Evolutionary conservation across 2,113 vertebrate species (phyloP).

Genomic region (Elanoides forficatus): DNA sequence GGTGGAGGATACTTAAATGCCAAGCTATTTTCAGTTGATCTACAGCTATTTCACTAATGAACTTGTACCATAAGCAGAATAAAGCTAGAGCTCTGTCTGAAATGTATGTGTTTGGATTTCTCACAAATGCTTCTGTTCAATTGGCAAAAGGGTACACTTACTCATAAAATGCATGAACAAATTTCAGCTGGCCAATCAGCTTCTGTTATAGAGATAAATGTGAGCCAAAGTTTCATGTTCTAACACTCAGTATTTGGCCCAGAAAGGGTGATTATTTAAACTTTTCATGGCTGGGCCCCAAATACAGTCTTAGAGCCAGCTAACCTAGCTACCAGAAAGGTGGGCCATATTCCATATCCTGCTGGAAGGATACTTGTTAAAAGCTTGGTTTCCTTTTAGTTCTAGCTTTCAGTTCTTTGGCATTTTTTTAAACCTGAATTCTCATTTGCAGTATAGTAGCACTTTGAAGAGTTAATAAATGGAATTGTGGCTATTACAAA

Average conservation of each 20-base stretch:
- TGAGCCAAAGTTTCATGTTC: conserved; percentile 28
- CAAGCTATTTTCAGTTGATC: conserved; percentile 37
- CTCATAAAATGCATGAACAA: conserved; percentile 31
- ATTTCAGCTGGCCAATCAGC: conserved; percentile 47
- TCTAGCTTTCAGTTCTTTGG: background rate
- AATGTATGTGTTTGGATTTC: conserved; percentile 30
- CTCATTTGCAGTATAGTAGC: background rate
- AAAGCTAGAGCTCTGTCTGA: background rate
- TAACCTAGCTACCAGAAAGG: background rate
- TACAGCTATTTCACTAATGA: conserved; percentile 47
- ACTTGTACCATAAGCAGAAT: conserved; percentile 2
- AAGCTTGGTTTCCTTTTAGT: background rate
- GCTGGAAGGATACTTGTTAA: background rate
- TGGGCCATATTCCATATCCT: background rate
- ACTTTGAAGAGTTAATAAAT: background rate
- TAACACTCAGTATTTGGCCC: conserved; percentile 8
- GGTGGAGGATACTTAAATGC: conserved; percentile 36
- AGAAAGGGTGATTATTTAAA: conserved; percentile 44
- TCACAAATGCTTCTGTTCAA: conserved; percentile 49
- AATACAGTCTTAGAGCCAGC: background rate
- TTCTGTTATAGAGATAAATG: conserved; percentile 18
- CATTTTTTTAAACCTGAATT: background rate
- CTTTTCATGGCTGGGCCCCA: background rate
- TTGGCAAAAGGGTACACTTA: conserved; percentile 9
- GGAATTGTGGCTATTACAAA: background rate